These are phyloP conservation scores for Channa argus DNA, from an alignment of 2,113 vertebrate species.

Conservation along the genomic window DNA sequence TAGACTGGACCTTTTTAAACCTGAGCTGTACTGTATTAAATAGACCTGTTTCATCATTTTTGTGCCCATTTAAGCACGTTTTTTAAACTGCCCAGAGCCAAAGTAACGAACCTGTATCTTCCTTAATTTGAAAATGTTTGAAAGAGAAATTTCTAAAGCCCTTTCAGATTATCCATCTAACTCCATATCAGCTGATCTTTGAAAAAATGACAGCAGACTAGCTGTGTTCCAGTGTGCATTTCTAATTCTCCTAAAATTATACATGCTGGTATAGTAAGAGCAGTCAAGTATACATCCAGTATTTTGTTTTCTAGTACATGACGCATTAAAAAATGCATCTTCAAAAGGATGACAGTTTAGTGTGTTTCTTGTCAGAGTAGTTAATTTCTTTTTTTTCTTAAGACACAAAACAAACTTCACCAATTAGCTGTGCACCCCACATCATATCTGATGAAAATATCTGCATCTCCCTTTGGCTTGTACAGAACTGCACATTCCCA, in stretches of 20 bases:
- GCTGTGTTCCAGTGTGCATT: background rate
- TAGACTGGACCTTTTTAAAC: slow-evolving; percentile 34
- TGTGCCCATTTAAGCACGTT: background rate
- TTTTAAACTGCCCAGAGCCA: background rate
- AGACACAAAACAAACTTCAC: background rate
- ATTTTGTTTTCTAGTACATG: background rate
- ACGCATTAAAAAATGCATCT: background rate
- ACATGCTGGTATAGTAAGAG: background rate
- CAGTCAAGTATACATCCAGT: background rate
- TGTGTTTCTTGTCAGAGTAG: background rate
- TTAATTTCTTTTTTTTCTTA: background rate
- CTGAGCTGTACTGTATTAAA: slow-evolving; percentile 15
- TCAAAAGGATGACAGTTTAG: background rate
- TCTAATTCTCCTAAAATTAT: background rate
- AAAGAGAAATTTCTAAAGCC: no score
- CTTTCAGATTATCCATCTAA: background rate
- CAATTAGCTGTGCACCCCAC: background rate
- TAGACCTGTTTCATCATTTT: slow-evolving; percentile 15
- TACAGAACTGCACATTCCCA: slow-evolving; percentile 4
- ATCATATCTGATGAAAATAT: background rate
- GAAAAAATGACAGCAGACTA: slow-evolving; percentile 3
- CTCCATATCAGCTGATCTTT: background rate
- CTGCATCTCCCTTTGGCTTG: background rate
- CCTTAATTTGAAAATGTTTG: background rate
- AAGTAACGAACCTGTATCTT: background rate